phyloP scores from a whole-genome alignment of 2,888 invertebrate genomes.

The Priocnemis perturbator region DNA sequence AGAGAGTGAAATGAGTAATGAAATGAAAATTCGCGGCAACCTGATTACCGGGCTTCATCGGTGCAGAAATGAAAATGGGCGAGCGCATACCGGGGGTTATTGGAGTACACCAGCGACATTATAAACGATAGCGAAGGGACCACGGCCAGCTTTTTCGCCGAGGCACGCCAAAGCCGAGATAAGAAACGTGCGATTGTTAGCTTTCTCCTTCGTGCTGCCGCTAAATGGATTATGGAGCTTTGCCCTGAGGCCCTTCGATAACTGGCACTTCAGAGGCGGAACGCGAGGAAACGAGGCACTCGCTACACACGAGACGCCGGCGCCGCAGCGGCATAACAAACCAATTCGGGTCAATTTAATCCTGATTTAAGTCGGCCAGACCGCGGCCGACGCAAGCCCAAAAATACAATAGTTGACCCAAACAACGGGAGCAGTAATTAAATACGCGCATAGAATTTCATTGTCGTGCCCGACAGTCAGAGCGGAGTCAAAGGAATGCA shows the following conservation, averaged over 20 bases:
- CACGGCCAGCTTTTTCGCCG: neutral
- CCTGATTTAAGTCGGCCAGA: constrained; percentile 43
- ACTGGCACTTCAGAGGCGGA: constrained; percentile 20
- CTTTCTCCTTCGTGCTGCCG: constrained; percentile 34
- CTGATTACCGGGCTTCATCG: too few relatives aligned
- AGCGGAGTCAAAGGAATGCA: too few relatives aligned
- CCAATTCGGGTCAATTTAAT: constrained; percentile 51
- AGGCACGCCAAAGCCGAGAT: constrained; percentile 33
- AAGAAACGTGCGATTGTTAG: constrained; percentile 48
- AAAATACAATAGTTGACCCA: neutral
- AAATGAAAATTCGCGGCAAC: too few relatives aligned
- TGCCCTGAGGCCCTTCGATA: constrained; percentile 33
- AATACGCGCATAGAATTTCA: too few relatives aligned
- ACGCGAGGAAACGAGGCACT: constrained; percentile 29
- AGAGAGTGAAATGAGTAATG: too few relatives aligned
- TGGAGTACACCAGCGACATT: too few relatives aligned
- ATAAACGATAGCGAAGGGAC: too few relatives aligned
- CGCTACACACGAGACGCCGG: constrained; percentile 17
- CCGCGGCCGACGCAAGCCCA: constrained; percentile 12
- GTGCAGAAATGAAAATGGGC: too few relatives aligned
- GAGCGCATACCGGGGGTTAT: too few relatives aligned
- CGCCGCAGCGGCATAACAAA: constrained; percentile 15
- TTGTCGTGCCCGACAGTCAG: too few relatives aligned
- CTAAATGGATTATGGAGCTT: constrained; percentile 49
- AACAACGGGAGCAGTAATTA: neutral